Evolutionary conservation across 2,888 invertebrate genomes (phyloP), one percentile per base, ranked within the genome.

Genomic region (Acleris holmiana): DNA sequence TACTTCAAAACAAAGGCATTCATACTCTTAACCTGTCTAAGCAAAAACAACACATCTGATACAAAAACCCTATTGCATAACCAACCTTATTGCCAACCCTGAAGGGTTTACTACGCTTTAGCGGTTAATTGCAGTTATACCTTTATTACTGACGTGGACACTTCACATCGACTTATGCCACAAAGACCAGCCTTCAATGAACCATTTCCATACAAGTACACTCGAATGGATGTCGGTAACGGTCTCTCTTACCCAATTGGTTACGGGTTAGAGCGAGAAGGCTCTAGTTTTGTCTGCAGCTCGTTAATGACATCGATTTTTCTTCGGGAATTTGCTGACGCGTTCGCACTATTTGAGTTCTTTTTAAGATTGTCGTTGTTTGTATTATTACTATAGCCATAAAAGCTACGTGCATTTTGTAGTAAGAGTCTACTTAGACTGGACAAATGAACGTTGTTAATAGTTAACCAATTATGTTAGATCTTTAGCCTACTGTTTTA

Each of bases 291-390:
- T 48, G 29, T 29, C 25, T 6, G 29, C 15, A 35, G 19, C 41
- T 13, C 51, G 63, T 44, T 59, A 59, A 64, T 58, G 53, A 54
- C 64, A 64, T 64, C 64, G 64, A 64, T 64, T 64, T 64, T 64
- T 64, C 58, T 59, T 48, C 10, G 58, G 40, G 44, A 51, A 63
- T 58, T 58, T 47, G 58, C 64, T 64, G 64, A 63, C 63, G 57
- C 48, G 4, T 50, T 17, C 47, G n/a, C 51, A 58, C 63, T 58
- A 58, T 63, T 51, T 58, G 63, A 63, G 58, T 57, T 63, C 51
- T 50, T 60, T 48, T 35, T 51, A 47, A 57, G 46, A 50, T 53
- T 35, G 57, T 58, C 53, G 48, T 59, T 64, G 53, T 64, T 59
- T 49, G 58, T 53, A 47, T n/a, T 53, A 40, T 63, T 48, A 21